These are phyloP conservation scores for Pelosia muscerda DNA, from an alignment of 2,888 invertebrate genomes.

Conservation along the genomic window DNA sequence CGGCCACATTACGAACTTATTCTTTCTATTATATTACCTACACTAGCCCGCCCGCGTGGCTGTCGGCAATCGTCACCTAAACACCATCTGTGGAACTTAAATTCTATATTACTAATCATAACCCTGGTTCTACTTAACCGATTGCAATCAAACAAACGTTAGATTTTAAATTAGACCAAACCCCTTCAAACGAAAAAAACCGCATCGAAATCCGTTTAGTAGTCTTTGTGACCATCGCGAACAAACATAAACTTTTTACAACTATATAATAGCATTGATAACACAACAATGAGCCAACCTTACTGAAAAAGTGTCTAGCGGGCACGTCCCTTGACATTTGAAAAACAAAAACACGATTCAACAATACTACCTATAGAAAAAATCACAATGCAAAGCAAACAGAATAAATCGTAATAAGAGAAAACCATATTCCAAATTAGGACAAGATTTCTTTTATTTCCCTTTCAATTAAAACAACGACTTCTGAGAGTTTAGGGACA, in stretches of 20 bases:
- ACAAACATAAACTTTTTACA: no score
- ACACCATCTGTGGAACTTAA: no score
- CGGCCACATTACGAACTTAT: neutral
- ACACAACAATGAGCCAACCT: neutral
- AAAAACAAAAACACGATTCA: neutral
- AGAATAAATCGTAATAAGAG: conserved; percentile 14
- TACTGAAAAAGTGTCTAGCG: neutral
- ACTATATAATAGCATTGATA: no score
- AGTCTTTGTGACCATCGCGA: no score
- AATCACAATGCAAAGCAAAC: conserved; percentile 7
- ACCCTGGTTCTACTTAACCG: no score
- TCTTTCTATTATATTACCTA: neutral
- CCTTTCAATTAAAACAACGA: conserved; percentile 40
- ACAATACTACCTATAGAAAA: neutral
- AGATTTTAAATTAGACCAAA: no score
- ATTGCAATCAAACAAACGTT: no score
- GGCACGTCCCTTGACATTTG: neutral
- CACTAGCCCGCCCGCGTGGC: no score
- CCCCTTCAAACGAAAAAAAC: no score
- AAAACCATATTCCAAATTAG: conserved; percentile 30
- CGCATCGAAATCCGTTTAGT: no score
- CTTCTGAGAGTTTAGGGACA: conserved; percentile 21
- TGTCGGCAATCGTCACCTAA: no score
- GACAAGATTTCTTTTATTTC: conserved; percentile 35
- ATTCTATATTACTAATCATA: no score